Evolutionary conservation across 1,140 invertebrate species (phyloP).

Genomic region (Lineus longissimus): DNA sequence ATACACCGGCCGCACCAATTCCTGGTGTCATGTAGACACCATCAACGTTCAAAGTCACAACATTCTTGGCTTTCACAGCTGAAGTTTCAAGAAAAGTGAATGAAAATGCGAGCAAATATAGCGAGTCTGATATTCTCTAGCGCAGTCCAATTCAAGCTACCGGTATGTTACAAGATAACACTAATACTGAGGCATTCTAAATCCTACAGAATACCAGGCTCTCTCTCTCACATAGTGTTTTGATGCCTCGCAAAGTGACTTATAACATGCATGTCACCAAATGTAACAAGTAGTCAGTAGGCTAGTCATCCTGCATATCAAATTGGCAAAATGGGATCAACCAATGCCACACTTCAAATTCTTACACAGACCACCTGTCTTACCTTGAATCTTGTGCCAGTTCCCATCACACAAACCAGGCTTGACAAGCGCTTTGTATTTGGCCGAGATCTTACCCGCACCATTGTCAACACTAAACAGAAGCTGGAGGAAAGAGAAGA

Average conservation of each 20-base stretch:
- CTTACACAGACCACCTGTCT: constrained; percentile 13
- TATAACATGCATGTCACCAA: too few relatives aligned
- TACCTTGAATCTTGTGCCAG: constrained; percentile 87
- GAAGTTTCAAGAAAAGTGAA: constrained; percentile 49
- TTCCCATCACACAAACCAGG: constrained; percentile 84
- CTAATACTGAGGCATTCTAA: too few relatives aligned
- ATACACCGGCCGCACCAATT: constrained; percentile 63
- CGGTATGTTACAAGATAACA: too few relatives aligned
- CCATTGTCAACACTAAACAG: constrained; percentile 82
- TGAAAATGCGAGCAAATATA: not conserved
- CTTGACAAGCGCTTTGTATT: constrained; percentile 66
- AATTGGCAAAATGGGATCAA: too few relatives aligned
- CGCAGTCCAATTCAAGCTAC: too few relatives aligned
- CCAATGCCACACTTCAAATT: too few relatives aligned
- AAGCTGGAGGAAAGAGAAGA: constrained; percentile 53
- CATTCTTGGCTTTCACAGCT: constrained; percentile 81
- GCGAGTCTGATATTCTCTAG: not conserved
- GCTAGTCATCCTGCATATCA: too few relatives aligned
- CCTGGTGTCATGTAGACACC: constrained; percentile 62
- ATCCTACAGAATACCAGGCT: too few relatives aligned
- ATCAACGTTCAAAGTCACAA: constrained; percentile 77
- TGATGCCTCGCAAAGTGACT: too few relatives aligned
- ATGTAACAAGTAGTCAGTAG: too few relatives aligned
- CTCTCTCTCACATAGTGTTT: too few relatives aligned
- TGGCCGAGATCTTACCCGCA: constrained; percentile 71